Evolutionary conservation across 30 jellyfish, hydroid and myxozoan genomes (phyloP), one percentile per base, ranked within the genome.

Genomic region (Turritopsis dohrnii): DNA sequence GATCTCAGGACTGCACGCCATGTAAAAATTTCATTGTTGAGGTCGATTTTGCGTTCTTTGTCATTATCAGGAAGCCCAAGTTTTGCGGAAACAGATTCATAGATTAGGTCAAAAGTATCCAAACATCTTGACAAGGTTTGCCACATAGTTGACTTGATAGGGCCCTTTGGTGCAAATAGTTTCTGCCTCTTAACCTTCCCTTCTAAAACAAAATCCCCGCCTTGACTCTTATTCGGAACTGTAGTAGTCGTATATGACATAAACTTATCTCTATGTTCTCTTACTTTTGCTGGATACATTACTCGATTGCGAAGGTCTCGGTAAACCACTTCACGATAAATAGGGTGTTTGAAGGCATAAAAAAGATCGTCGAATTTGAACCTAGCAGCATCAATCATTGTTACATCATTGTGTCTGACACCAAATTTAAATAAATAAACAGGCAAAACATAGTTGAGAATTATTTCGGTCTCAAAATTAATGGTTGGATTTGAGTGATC

Each of bases 301-400:
- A 28, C 82, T 25, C 82, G 82, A 20, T 74, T 74, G 28, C 20
- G 28, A 19, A 74, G 54, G 21, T 74, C 82, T 22, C 82, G 73
- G 20, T 74, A 74, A 5, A 1, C 52, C 5, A 22, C 72, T 28
- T 74, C 82, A 16, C 72, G 82, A 71, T 74, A 74, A 20, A 22
- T 22, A 5, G 82, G 82, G 54, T 74, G 82, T 25, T 74, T 22
- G 31, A 74, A 74, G 54, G 82, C 82, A 74, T 28, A 22, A 74
- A 74, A 74, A 74, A 74, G 54, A 28, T 74, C 82, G 9, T 74
- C 82, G 21, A 74, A 74, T 22, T 74, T 74, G 26, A 74, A 74
- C 8, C 82, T 73, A 7, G 73, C 82, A 5, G 82, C 82, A 74
- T 25, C 54, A 74, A 74, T 74, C 54, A 74, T 4, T 3, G 28